A percentile compares a stretch with the other conserved stretches of the same genome.
These are phyloP conservation scores for Heliangelus exortis DNA, from an alignment of 2,797 vertebrate species.

Conservation along the genomic window DNA sequence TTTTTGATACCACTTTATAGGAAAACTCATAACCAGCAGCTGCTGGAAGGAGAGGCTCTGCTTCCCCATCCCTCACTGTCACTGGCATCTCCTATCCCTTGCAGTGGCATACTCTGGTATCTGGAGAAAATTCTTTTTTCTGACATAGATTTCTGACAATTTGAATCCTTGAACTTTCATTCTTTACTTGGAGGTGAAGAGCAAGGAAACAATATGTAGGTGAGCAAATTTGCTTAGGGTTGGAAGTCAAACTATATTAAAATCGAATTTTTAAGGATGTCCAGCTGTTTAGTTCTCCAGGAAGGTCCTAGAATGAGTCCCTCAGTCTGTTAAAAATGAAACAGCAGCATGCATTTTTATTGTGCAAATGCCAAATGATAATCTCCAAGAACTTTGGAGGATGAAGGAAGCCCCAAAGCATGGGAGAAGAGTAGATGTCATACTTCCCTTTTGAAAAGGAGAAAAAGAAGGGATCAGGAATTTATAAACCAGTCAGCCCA, in stretches of 20 bases:
- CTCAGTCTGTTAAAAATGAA: background rate
- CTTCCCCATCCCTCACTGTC: background rate
- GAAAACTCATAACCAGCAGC: background rate
- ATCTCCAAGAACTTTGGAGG: background rate
- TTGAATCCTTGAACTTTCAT: background rate
- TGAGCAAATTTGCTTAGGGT: background rate
- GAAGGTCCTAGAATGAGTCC: background rate
- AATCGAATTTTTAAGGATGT: background rate
- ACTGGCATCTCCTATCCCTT: background rate
- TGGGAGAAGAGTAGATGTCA: background rate
- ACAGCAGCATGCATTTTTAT: background rate
- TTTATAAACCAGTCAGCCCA: background rate
- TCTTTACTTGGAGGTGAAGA: background rate
- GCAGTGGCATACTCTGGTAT: background rate
- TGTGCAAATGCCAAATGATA: background rate
- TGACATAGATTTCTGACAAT: background rate
- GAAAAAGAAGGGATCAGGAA: background rate
- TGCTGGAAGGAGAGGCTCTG: background rate
- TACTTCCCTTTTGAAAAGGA: background rate
- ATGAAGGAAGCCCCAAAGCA: background rate
- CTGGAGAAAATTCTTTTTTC: background rate
- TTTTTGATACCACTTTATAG: background rate
- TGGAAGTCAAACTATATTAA: background rate
- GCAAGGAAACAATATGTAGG: fast-evolving
- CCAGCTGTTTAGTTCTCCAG: background rate